These are phyloP conservation scores for Crotalus horridus DNA, from an alignment of 2,113 vertebrate genomes.

Conservation along the genomic window DNA sequence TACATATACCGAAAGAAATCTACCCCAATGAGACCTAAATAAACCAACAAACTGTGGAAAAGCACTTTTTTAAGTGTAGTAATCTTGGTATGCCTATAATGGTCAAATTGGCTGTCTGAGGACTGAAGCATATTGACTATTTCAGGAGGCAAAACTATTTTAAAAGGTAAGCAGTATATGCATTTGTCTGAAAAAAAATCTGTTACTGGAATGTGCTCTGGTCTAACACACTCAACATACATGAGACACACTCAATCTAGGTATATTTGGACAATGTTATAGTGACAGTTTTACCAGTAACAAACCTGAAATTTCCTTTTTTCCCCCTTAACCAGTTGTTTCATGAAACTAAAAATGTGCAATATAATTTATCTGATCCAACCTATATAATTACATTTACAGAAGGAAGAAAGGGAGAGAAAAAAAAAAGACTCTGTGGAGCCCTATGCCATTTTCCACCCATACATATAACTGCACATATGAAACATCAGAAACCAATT, in stretches of 20 bases:
- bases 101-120: slow-evolving; percentile 17
- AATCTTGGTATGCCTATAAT: slow-evolving; percentile 41
- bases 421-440: not conserved
- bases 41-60: slow-evolving; percentile 65
- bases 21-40: slow-evolving; percentile 54
- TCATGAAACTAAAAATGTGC: not conserved
- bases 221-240: not conserved
- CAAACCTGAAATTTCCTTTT: not conserved
- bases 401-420: not conserved
- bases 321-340: not conserved
- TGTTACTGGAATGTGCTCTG: not conserved
- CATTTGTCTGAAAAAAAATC: not conserved
- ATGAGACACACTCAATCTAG: not conserved
- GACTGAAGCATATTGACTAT: not conserved
- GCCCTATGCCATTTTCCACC: not conserved
- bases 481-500: not conserved
- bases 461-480: not conserved
- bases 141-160: not conserved
- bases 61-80: slow-evolving; percentile 48
- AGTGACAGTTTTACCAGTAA: not conserved
- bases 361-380: not conserved
- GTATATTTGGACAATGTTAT: not conserved
- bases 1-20: slow-evolving; percentile 60
- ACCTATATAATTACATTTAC: not conserved
- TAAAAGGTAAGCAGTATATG: not conserved